Evolutionary conservation across 2,113 vertebrate genomes (phyloP).

Genomic region (Grammomys dolichurus): DNA sequence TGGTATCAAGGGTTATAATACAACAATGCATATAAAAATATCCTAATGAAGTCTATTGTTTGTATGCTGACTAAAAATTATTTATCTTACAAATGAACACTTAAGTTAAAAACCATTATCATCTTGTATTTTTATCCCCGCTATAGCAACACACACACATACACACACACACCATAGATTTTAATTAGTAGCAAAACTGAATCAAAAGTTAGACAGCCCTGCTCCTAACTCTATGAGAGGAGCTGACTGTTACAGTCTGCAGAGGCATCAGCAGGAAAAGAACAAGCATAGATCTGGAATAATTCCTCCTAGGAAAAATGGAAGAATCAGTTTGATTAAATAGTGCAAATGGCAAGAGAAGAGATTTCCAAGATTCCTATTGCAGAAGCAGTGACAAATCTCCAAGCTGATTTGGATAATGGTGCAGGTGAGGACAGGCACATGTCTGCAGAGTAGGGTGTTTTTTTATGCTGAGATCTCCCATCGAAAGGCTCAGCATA

Average conservation of each 20-base stretch:
- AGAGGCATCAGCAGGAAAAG: not conserved
- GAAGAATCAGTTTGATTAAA: constrained; percentile 14
- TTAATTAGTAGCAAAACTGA: constrained; percentile 22
- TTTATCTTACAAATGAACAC: not conserved
- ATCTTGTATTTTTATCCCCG: not conserved
- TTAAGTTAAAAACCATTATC: not conserved
- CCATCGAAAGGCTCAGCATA: not conserved
- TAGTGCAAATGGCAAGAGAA: not conserved
- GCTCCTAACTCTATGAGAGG: not conserved
- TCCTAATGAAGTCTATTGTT: not conserved
- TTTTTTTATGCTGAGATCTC: not conserved
- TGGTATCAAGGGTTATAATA: too few species aligned
- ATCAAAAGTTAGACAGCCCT: not conserved
- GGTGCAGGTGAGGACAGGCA: not conserved
- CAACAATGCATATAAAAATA: not conserved
- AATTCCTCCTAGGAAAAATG: not conserved
- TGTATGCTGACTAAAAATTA: not conserved
- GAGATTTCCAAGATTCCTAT: not conserved
- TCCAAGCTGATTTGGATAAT: not conserved
- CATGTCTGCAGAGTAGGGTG: not conserved
- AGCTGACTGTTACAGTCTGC: constrained; percentile 9
- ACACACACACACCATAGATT: not conserved
- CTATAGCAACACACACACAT: not conserved
- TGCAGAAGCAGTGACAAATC: not conserved
- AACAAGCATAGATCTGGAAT: constrained; percentile 21